Base-by-base conservation (phyloP, 2,113 vertebrate species). In the Madoqua kirkii region DNA sequence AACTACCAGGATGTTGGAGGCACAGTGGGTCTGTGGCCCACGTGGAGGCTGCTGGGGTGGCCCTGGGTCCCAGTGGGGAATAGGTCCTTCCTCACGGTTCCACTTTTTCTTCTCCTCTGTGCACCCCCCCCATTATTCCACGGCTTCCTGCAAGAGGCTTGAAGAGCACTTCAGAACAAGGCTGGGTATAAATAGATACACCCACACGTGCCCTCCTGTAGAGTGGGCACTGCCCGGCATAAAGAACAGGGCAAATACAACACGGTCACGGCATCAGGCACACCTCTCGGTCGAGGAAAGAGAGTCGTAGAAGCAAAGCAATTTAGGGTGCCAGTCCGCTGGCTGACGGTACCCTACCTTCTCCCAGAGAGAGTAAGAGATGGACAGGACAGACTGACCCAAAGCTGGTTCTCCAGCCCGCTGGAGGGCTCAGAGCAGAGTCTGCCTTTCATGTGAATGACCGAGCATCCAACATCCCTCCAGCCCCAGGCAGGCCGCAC, bases 21-120 rank as follows among this genome's bases (percentile, higher is more conserved):
- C 15, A 23, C 17, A 3, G 50, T 11, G 13, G 1, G 29, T 36
- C 76, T 6, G 1, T 0, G 4, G 23, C n/a, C 62, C 36, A 0
- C 0, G 36, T 1, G 17, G 55, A n/a, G 57, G 59, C 17, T 0
- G 0, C 29, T 1, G 33, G 0, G 11, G 74, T 52, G 12, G 29
- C 45, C 2, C 60, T 7, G 10, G 7, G 71, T 84, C 50, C 84
- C 67, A 43, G 16, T 0, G 3, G 48, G 54, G 19, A 33, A 33
- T 1, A 5, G 8, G 7, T 8, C 76, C 19, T 43, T 27, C 45
- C 9, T 36, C 36, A 2, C 0, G 5, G 3, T 5, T 2, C 31
- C 14, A 25, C 9, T 17, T 5, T 19, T 31, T 16, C 88, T 0
- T 45, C 86, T 54, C 36, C 6, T 57, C 5, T 29, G 57, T 3